These are phyloP conservation scores for Aphrophora alni DNA, from an alignment of 2,888 invertebrate species.

Conservation along the genomic window DNA sequence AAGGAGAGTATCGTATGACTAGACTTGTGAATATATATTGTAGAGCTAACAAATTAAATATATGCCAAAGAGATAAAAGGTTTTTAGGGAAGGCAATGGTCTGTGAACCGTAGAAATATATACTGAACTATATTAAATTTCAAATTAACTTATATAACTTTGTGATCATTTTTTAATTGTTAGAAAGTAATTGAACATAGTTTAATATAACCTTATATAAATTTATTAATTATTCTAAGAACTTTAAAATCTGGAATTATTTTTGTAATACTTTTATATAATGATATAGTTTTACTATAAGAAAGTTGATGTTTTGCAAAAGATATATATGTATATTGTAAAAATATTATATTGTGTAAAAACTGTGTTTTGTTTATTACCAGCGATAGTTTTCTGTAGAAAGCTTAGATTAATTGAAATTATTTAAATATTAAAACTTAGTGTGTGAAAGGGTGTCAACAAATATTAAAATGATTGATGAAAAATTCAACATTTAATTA, in stretches of 20 bases:
- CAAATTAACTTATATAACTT: not conserved
- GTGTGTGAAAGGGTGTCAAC: not conserved
- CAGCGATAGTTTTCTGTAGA: not conserved
- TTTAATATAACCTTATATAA: not conserved
- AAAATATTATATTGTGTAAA: not conserved
- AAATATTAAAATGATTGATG: too few relatives aligned
- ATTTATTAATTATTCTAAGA: not conserved
- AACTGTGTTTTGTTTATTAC: not conserved
- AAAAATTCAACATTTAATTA: not conserved
- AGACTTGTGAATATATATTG: too few relatives aligned
- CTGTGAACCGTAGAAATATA: not conserved
- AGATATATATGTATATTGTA: not conserved
- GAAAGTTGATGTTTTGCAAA: not conserved
- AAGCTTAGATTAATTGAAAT: not conserved
- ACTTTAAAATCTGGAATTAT: not conserved
- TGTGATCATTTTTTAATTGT: not conserved
- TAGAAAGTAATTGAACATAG: not conserved
- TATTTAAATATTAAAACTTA: not conserved
- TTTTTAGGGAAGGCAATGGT: not conserved
- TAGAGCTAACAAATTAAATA: not conserved
- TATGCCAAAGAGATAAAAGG: not conserved
- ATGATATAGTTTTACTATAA: not conserved
- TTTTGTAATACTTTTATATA: not conserved
- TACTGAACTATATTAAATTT: not conserved
- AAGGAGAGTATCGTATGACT: slow-evolving; percentile 66